Base-by-base conservation (phyloP, 1,140 invertebrate genomes). In the Chrysopa pallens region DNA sequence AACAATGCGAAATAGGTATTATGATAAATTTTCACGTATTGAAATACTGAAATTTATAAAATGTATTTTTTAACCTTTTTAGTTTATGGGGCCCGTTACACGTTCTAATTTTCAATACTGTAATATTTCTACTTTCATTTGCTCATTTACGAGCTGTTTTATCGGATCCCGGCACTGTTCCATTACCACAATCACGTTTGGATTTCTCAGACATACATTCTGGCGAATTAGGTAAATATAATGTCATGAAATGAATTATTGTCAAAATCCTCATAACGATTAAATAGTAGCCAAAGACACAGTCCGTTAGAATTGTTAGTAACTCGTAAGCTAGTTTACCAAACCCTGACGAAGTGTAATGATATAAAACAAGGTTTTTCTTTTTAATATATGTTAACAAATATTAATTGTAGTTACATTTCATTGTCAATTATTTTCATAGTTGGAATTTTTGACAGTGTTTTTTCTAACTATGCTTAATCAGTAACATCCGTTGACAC, bases 141-240 rank as follows among this genome's bases (percentile, higher is more conserved):
- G 72, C 86, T 8, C 88, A 92, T 60, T 52, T 84, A 8, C 72
- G 84, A 57, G 85, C 88, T 11, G 87, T 90, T 36, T 75, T 87
- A 48, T 86, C 83, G 40, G 88, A 93, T 69, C 88, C 88, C 29
- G 88, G 88, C 8, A 76, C 83, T 46, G 82, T 93, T 36, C 88
- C 87, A 12, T 62, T 92, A 42, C 83, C 85, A 8, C 74, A 77
- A 46, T 82, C 70, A 49, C 74, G 76, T 50, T 66, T 88, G 50
- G 85, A 89, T 55, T 88, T 89, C 62, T 87, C 84, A n/a, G 84
- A 89, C 56, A 70, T 80, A 50, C 80, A 85, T 62, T 68, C 74
- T 39, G 31, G 31, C 8, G 31, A 33, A 33, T 11, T 12, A 33
- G 31, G 31, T 6, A 11, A 33, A 6, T 33, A 11, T 4, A 2